Evolutionary conservation across 2,888 invertebrate species (phyloP), one percentile per base, ranked within the genome.

Genomic region (Ichneumoninae sp.): DNA sequence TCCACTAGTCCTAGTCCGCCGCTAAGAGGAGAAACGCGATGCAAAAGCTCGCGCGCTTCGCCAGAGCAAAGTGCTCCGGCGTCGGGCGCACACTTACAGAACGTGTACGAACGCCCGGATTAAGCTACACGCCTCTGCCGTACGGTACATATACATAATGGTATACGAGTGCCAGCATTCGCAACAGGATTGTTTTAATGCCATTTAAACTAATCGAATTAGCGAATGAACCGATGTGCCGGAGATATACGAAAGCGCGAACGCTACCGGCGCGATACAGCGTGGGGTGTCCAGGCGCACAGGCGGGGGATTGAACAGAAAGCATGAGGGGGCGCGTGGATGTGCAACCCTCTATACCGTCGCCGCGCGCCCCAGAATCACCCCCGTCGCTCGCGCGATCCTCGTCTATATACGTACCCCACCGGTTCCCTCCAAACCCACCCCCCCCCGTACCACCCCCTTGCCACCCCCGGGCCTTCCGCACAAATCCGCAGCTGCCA

Each of bases 151-250:
- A 68, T 33, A 63, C 47, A 65, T 44, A 74, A 83, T 70, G 65
- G 73, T 54, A 79, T 66, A 75, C 63, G 60, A 89, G 89, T 90
- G 91, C 82, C 79, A 73, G 79, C 91, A 93, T 91, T 94, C 92
- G 93, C 94, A 94, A 94, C 94, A 93, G 95, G 95, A 95, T 95
- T 95, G 95, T 95, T 95, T 95, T 95, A 95, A 95, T 95, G 94
- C 95, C 94, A 94, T 95, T 95, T 94, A 94, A 94, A 94, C 94
- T 95, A 95, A 95, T 95, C 95, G 95, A 95, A 95, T 95, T 95
- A 95, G 94, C 93, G 92, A 93, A 91, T 89, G 92, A 92, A 91
- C 90, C 90, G 91, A 92, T 92, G 92, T 90, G 92, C 89, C 90
- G 90, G 79, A 82, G 82, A 85, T 79, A 92, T 92, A 91, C 90